Evolutionary conservation across 2,797 vertebrate species (phyloP), one percentile per base, ranked within the genome.

Genomic region (Moxostoma hubbsi): DNA sequence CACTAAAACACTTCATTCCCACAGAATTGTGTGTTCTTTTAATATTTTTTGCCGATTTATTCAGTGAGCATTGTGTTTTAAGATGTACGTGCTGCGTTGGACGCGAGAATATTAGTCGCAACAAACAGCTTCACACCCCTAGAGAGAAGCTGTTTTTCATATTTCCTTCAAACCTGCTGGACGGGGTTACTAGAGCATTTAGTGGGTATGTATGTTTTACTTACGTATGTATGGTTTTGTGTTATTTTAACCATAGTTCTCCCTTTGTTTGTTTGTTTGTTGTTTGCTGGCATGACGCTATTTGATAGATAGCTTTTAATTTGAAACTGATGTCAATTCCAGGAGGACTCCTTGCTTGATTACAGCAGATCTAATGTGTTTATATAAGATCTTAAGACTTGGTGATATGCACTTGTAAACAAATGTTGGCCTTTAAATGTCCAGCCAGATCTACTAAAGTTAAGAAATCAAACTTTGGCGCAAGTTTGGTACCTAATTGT

Each of bases 271-370:
- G n/a, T n/a, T 64, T 64, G 13, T 45, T 2, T 64, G 24, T 24
- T 24, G 24, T 24, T 24, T 24, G 24, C 24, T 24, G 24, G 24
- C 2, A 3, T 24, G 24, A 24, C 24, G 0, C 24, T 24, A 24
- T 2, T 24, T 24, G 6, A 46, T 5, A 0, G 11, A 43, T 9
- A 57, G 9, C 45, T n/a, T 57, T 6, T 9, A 15, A 9, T 11
- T 0, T 45, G 36, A 16, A 7, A n/a, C 53, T 59, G 54, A 9
- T 72, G 45, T 58, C 63, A 76, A 58, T n/a, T 58, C 51, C 73
- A 66, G 1, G 16, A 11, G 46, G 45, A 45, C 16, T 24, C 10
- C 51, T 16, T 9, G 8, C 55, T 7, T 58, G 53, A 49, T 4
- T 47, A 12, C 8, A 13, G 7, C 16, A 58, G 43, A 6, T 15